Percentiles rank a stretch among this genome's conserved stretches.
Conservation (phyloP, 2,797 vertebrate genomes). For the Acropternis orthonyx region DNA sequence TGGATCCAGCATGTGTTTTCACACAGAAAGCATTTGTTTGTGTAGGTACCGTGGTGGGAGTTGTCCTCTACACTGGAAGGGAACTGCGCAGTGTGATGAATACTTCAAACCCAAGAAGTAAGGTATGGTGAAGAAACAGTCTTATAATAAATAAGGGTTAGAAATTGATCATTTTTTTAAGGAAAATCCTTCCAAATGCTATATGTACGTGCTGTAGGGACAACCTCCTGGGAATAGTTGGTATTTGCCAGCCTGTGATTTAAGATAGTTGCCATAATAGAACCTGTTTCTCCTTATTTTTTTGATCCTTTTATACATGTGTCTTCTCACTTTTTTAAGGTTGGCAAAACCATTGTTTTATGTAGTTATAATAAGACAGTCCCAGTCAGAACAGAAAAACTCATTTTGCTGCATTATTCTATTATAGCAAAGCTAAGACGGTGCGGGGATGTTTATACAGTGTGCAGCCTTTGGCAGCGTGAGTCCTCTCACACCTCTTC, state of each 20-base stretch:
- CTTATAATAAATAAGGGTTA: not conserved
- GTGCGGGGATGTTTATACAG: not conserved
- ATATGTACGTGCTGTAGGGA: rapidly evolving
- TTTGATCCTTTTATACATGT: not conserved
- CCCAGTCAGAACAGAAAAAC: not conserved
- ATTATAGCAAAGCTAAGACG: not conserved
- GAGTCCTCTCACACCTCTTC: not conserved
- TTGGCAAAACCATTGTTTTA: not conserved
- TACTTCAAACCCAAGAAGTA: constrained; percentile 93
- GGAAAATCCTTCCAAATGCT: not conserved
- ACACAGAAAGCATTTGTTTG: not conserved
- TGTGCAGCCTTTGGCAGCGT: not conserved
- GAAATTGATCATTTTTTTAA: not conserved
- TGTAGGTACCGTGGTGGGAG: constrained; percentile 92
- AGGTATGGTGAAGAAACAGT: constrained; percentile 79
- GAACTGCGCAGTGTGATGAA: constrained; percentile 98
- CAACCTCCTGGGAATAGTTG: not conserved
- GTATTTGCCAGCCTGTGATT: not conserved
- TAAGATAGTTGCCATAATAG: not conserved
- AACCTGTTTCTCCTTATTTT: not conserved
- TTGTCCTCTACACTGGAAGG: constrained; percentile 96
- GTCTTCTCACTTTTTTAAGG: not conserved
- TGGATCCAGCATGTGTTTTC: not conserved
- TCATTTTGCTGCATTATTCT: not conserved
- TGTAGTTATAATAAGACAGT: not conserved